Percentiles rank a stretch among this genome's conserved stretches.
These are phyloP conservation scores for Drosophila ustulata DNA, from an alignment of 2,888 invertebrate genomes.

Conservation along the genomic window DNA sequence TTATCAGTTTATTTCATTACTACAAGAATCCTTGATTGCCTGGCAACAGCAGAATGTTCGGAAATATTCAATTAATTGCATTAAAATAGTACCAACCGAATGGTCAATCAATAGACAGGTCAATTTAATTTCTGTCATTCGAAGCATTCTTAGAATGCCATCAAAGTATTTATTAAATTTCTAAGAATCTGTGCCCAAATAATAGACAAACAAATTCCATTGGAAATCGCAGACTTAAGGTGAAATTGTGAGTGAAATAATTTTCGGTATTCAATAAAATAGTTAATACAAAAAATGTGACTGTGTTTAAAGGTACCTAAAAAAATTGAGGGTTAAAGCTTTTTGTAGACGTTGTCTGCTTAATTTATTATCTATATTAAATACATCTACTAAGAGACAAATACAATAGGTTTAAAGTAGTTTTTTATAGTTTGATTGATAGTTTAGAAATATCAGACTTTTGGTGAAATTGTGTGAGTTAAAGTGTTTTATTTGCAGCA, in stretches of 20 bases:
- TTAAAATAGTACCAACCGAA: background rate
- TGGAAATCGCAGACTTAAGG: background rate
- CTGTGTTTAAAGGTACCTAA: too few relatives aligned
- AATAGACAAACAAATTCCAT: background rate
- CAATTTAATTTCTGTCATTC: background rate
- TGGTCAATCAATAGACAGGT: background rate
- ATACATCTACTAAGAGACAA: too few relatives aligned
- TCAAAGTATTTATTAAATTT: background rate
- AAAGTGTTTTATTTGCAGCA: too few relatives aligned
- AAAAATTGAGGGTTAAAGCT: too few relatives aligned
- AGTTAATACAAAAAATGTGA: too few relatives aligned
- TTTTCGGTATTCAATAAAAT: too few relatives aligned
- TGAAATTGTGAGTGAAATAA: background rate
- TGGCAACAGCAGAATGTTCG: background rate
- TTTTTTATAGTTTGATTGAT: too few relatives aligned
- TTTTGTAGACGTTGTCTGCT: too few relatives aligned
- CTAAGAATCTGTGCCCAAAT: background rate
- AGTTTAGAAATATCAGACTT: too few relatives aligned
- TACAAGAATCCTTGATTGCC: background rate
- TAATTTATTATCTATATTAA: too few relatives aligned
- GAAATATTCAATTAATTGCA: conserved; percentile 1
- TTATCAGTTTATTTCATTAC: background rate
- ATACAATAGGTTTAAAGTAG: too few relatives aligned
- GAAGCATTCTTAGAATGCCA: background rate
- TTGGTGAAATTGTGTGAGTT: too few relatives aligned